Evolutionary conservation across 2,113 vertebrate genomes (phyloP), one percentile per base, ranked within the genome.

Genomic region (Monarcha castaneiventris): DNA sequence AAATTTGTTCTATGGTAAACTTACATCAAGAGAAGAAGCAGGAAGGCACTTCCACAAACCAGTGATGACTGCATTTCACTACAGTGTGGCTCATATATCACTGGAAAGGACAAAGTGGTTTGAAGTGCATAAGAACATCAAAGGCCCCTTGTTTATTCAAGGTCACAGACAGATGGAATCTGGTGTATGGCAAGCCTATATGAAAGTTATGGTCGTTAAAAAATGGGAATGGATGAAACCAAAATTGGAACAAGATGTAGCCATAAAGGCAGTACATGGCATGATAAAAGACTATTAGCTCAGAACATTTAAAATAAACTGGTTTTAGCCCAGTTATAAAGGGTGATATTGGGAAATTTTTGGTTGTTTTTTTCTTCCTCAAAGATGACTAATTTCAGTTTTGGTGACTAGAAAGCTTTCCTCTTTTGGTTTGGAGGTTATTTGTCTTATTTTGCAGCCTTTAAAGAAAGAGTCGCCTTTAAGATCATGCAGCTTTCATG

Each of bases 181-280:
- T 92, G 86, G 90, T 87, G 48, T 66, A 89, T 77, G 85, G 96
- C 75, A 82, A 90, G 88, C 39, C 84, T 82, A 8, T 82, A 66
- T 88, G 88, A 94, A 93, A 77, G 87, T 86, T 87, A 77, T 64
- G 87, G 87, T 84, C 2, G 0, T 84, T 92, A 88, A 90, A 93
- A 93, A 94, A 91, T 3, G 43, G 93, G 86, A 80, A 94, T 74
- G 87, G 93, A 67, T 83, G 78, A 95, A 96, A 94, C 93, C 95
- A 84, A 96, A 96, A 96, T 94, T 95, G 95, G 87, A 97, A 91
- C 95, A 97, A 96, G 96, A 90, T 95, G 94, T 84, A 82, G 79
- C 58, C 55, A 77, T 69, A 84, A 94, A 93, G 66, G 39, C 91
- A 96, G 59, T 68, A 56, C n/a, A 37, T 48, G 59, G 62, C 81